These are phyloP conservation scores for Calliopsis andreniformis DNA, from an alignment of 1,140 invertebrate genomes.

Conservation along the genomic window DNA sequence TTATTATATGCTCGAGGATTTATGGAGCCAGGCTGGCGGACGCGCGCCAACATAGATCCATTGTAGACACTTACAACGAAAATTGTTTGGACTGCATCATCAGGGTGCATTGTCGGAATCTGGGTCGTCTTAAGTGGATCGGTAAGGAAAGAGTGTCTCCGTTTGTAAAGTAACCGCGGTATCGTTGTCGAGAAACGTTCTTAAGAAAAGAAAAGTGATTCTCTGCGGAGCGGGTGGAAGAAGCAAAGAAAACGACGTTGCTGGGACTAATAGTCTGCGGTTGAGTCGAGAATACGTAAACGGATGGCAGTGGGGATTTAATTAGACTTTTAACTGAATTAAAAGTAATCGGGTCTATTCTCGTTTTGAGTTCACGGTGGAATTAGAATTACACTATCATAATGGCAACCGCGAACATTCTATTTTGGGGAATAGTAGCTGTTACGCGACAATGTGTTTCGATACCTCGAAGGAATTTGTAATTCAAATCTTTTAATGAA, in stretches of 20 bases:
- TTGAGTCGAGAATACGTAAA: constrained; percentile 21
- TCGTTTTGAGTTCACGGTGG: neutral
- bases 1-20: constrained; percentile 24
- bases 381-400: neutral
- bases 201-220: neutral
- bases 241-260: constrained; percentile 6
- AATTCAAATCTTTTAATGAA: neutral
- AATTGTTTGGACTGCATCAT: constrained; percentile 7
- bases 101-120: constrained; percentile 32
- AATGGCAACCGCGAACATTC: neutral
- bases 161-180: constrained; percentile 5
- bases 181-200: constrained; percentile 22
- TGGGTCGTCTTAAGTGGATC: constrained; percentile 25
- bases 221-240: neutral
- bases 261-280: constrained; percentile 15
- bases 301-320: neutral
- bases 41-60: neutral
- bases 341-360: constrained; percentile 11
- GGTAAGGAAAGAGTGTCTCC: neutral
- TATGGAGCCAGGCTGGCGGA: neutral
- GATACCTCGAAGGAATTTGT: too few relatives aligned
- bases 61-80: constrained; percentile 1
- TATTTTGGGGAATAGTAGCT: neutral
- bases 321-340: constrained; percentile 27
- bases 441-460: neutral